A percentile compares a stretch with the other conserved stretches of the same genome.
Conservation (phyloP, 1,140 invertebrate genomes). For the Condylostylus longicornis region DNA sequence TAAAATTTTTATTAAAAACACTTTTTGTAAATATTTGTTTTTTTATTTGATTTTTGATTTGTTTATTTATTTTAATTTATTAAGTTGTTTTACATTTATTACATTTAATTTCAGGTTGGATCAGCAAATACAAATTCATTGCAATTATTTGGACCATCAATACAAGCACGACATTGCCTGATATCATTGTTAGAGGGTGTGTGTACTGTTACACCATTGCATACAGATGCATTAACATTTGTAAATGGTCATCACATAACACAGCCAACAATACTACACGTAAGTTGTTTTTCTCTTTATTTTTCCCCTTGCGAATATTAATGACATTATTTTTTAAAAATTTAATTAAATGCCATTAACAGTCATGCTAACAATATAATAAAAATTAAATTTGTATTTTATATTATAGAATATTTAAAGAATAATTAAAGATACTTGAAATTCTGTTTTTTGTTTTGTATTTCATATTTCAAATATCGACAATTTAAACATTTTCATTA, state of each 20-base stretch:
- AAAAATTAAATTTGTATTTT: too few relatives aligned
- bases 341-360: too few relatives aligned
- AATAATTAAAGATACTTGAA: too few relatives aligned
- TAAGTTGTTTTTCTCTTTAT: slow-evolving; percentile 22
- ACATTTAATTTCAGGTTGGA: slow-evolving; percentile 35
- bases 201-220: slow-evolving; percentile 84
- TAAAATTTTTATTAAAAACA: background rate
- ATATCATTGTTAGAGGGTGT: slow-evolving; percentile 81
- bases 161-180: slow-evolving; percentile 85
- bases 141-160: slow-evolving; percentile 60
- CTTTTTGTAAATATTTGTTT: slow-evolving; percentile 2
- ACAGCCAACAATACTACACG: slow-evolving; percentile 83
- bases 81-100: background rate
- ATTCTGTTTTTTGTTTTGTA: too few relatives aligned
- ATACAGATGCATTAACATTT: slow-evolving; percentile 81
- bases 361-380: too few relatives aligned
- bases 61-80: background rate
- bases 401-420: too few relatives aligned
- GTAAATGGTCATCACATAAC: slow-evolving; percentile 83
- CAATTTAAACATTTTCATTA: too few relatives aligned
- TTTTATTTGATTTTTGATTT: background rate
- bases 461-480: too few relatives aligned
- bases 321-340: too few relatives aligned
- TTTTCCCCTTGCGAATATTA: background rate
- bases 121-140: slow-evolving; percentile 48